A percentile compares a stretch with the other conserved stretches of the same genome.
Evolutionary conservation across 2,797 vertebrate genomes (phyloP).

Genomic region (Leuciscus waleckii): DNA sequence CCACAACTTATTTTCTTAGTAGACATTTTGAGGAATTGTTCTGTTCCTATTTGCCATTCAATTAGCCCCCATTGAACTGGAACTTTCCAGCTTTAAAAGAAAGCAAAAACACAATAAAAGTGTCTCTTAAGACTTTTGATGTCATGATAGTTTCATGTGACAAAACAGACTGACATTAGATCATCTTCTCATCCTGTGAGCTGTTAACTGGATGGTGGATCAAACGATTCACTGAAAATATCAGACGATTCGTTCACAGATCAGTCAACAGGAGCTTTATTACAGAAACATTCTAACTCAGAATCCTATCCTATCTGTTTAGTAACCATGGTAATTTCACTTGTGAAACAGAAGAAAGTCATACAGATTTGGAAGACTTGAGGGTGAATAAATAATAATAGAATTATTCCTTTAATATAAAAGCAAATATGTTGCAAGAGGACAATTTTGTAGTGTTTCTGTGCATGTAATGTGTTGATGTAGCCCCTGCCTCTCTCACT

Average conservation of each 20-base stretch:
- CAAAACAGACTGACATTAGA: background rate
- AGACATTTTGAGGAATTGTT: background rate
- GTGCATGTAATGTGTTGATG: slow-evolving; percentile 72
- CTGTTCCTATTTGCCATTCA: background rate
- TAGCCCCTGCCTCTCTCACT: slow-evolving; percentile 80
- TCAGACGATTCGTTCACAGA: background rate
- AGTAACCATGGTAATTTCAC: background rate
- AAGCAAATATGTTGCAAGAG: slow-evolving; percentile 19
- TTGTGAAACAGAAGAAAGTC: background rate
- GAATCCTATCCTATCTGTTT: background rate
- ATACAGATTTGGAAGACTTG: background rate
- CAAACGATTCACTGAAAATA: background rate
- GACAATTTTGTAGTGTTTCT: slow-evolving; percentile 62
- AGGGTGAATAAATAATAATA: background rate
- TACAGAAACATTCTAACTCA: background rate
- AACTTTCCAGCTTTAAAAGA: background rate
- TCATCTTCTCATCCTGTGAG: background rate
- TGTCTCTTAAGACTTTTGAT: background rate
- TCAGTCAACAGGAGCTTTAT: background rate
- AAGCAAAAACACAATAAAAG: background rate
- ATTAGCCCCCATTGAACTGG: background rate
- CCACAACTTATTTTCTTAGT: background rate
- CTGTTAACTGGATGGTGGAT: background rate
- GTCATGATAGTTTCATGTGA: background rate
- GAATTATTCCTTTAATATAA: background rate